Conservation (phyloP, 2,113 vertebrate genomes). For the Sebastes fasciatus region DNA sequence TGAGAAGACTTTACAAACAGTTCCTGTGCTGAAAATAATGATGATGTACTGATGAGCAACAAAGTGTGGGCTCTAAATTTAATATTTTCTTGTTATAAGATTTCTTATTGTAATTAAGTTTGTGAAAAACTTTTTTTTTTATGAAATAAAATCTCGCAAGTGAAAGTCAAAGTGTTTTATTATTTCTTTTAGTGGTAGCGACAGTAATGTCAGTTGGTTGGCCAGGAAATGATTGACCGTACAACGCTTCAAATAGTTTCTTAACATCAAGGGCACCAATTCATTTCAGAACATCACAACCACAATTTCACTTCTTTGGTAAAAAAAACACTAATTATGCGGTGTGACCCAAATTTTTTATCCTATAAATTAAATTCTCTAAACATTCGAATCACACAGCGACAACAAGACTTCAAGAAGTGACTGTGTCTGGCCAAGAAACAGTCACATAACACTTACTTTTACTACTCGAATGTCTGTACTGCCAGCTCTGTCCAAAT, state of each 20-base stretch:
- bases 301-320: not conserved
- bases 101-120: conserved; percentile 30
- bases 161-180: conserved; percentile 3
- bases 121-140: conserved; percentile 33
- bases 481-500: too few relatives aligned
- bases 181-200: not conserved
- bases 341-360: too few relatives aligned
- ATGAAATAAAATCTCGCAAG: conserved; percentile 33
- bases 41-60: not conserved
- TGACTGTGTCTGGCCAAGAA: too few relatives aligned
- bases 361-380: too few relatives aligned
- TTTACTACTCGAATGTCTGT: too few relatives aligned
- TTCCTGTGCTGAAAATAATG: not conserved
- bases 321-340: too few relatives aligned
- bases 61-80: conserved; percentile 3
- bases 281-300: not conserved
- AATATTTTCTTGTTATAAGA: not conserved
- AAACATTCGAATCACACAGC: too few relatives aligned
- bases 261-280: not conserved
- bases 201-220: too few relatives aligned
- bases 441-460: too few relatives aligned
- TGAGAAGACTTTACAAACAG: conserved; percentile 1
- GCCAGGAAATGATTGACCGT: not conserved
- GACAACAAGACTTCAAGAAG: too few relatives aligned
- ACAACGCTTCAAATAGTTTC: not conserved